Conservation (phyloP, 1,140 invertebrate species). For the Trachelipus rathkii region DNA sequence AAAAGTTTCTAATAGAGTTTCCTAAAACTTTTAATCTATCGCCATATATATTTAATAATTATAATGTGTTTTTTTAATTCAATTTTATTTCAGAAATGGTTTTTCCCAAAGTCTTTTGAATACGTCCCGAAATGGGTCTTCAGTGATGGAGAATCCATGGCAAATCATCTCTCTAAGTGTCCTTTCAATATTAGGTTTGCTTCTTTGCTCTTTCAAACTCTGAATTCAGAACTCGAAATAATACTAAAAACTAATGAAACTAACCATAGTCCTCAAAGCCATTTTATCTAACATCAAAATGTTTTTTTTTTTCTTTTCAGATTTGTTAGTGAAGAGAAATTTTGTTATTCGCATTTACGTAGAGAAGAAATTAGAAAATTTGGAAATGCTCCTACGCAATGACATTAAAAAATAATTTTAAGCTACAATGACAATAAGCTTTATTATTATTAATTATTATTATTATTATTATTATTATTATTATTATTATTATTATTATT, state of each 20-base stretch:
- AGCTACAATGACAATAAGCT: too few species aligned
- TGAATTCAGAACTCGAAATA: too few species aligned
- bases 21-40: too few species aligned
- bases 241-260: background rate
- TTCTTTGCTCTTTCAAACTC: background rate
- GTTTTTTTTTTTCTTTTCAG: background rate
- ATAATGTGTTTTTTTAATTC: too few species aligned
- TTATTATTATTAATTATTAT: too few species aligned
- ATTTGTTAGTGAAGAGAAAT: background rate
- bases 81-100: background rate
- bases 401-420: too few species aligned
- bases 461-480: too few species aligned
- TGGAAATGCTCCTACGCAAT: too few species aligned
- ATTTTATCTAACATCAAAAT: background rate
- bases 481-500: too few species aligned
- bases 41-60: too few species aligned
- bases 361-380: background rate
- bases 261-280: background rate
- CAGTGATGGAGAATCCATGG: background rate
- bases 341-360: constrained; percentile 7
- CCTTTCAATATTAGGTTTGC: background rate
- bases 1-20: too few species aligned
- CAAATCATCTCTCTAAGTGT: constrained; percentile 1
- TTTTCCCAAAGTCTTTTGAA: constrained; percentile 1
- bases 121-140: background rate